Base-by-base conservation (phyloP, 2,888 invertebrate species). In the Margaritifera margaritifera region DNA sequence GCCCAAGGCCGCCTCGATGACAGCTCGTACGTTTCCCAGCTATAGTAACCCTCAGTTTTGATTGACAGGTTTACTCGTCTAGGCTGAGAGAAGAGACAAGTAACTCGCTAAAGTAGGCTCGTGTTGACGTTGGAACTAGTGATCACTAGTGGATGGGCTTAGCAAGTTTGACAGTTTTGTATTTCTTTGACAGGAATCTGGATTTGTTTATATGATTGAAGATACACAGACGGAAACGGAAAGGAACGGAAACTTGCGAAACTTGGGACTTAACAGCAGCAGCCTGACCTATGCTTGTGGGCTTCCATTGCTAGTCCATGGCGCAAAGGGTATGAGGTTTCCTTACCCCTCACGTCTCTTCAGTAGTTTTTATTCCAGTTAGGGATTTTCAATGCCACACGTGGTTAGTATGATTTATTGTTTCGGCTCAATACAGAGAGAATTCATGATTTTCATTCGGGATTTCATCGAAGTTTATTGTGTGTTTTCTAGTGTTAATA, bases 161-260 rank as follows among this genome's bases (percentile, higher is more conserved):
- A 84, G 80, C 74, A 80, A 76, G 80, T 82, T 85, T 86, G 86
- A 86, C 86, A 86, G 84, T 86, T 83, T 82, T 80, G 76, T 78
- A 78, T 82, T 79, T 83, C 82, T 83, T 79, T 85, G 85, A 86
- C 84, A 84, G 85, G 82, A 69, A 73, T 76, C 67, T 70, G 75
- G 82, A 83, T 84, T 83, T 85, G 86, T 84, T 84, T 85, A 83
- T 83, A 83, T 84, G 78, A 77, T 71, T 71, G 77, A 74, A 77
- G 74, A 72, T 67, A 64, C 64, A 50, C 55, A 51, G 62, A 54
- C 66, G 72, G 64, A 62, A 76, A 71, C 75, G 69, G 77, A 77
- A 71, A 68, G 66, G 57, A 54, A 72, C 68, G 60, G 68, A 60
- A 75, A 67, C 65, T 68, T 62, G 66, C 74, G 75, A 75, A 74